A percentile compares a stretch with the other conserved stretches of the same genome.
Conservation (phyloP, 2,113 vertebrate species). For the Corythornis cristatus region DNA sequence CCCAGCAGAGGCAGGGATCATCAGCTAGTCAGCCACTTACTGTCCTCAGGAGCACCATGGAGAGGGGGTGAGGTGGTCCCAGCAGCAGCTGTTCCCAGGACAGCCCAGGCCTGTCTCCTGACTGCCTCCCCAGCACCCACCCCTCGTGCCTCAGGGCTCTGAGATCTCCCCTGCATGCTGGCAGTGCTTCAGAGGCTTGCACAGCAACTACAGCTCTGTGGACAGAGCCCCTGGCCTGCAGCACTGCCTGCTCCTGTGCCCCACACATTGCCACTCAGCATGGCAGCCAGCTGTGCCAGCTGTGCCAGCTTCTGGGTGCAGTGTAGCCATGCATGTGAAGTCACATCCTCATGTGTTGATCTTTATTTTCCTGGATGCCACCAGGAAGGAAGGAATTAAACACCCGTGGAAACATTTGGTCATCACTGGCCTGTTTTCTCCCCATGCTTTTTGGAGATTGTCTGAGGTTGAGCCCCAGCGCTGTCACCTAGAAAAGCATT, state of each 20-base stretch:
- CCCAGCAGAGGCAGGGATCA: neutral
- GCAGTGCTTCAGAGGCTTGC: neutral
- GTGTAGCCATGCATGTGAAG: neutral
- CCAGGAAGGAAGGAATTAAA: neutral
- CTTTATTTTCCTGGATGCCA: neutral
- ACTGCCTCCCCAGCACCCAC: neutral
- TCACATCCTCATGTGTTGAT: neutral
- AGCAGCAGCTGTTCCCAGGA: neutral
- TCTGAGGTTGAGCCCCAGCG: neutral
- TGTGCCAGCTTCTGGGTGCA: neutral
- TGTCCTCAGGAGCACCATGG: neutral
- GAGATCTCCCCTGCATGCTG: neutral
- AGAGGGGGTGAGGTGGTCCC: neutral
- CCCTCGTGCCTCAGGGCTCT: neutral
- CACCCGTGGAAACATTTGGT: neutral
- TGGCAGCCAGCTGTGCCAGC: neutral
- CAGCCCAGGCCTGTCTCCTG: neutral
- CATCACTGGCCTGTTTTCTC: neutral
- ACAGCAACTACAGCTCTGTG: neutral
- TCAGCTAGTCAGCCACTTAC: neutral
- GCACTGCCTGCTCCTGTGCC: neutral
- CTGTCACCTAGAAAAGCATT: neutral
- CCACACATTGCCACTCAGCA: too few relatives aligned
- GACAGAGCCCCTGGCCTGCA: neutral
- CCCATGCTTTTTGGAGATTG: neutral